Conservation (phyloP, 2,113 vertebrate genomes). For the Barnardius zonarius region DNA sequence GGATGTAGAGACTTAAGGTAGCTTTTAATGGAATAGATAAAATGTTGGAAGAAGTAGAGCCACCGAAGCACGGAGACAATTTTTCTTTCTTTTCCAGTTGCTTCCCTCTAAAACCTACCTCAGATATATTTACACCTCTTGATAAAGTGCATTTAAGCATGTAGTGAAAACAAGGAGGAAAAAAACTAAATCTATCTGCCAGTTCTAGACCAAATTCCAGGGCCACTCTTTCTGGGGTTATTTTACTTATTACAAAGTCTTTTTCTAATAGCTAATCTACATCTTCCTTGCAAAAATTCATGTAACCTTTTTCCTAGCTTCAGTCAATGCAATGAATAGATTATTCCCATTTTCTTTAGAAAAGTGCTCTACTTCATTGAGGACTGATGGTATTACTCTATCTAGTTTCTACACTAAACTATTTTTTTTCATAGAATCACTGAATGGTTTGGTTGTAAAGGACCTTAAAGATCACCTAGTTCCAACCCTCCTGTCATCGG, state of each 20-base stretch:
- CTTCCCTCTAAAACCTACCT: not conserved
- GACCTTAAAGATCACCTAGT: not conserved
- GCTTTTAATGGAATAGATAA: not conserved
- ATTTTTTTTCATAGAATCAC: not conserved
- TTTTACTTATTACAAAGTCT: not conserved
- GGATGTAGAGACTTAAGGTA: not conserved
- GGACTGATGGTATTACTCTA: not conserved
- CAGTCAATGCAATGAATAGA: not conserved
- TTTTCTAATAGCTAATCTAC: not conserved
- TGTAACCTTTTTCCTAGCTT: not conserved
- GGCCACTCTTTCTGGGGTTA: not conserved
- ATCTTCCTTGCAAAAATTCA: not conserved
- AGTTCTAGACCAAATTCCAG: not conserved
- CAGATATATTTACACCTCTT: not conserved
- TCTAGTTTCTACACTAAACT: not conserved
- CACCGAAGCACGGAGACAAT: not conserved
- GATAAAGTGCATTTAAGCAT: not conserved
- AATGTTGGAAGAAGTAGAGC: not conserved
- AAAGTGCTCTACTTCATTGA: not conserved
- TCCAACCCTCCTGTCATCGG: not conserved
- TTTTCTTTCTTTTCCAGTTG: not conserved
- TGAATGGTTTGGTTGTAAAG: not conserved
- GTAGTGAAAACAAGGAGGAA: not conserved
- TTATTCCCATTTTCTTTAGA: not conserved
- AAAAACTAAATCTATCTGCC: not conserved